Evolutionary conservation across 2,113 vertebrate genomes (phyloP).

Genomic region (Eolophus roseicapilla): DNA sequence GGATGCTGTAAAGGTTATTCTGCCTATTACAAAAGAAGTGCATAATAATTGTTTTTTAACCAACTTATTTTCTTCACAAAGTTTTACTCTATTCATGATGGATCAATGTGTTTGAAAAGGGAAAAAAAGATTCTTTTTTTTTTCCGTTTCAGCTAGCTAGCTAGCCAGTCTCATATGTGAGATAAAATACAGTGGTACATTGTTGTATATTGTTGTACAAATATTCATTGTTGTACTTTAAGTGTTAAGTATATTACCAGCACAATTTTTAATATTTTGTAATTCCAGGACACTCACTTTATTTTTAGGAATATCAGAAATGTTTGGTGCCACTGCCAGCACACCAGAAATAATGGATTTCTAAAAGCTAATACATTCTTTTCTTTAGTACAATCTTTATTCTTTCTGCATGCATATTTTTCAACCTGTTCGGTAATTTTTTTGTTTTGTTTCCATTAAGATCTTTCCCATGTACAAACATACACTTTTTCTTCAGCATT

Average conservation of each 20-base stretch:
- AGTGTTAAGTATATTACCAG: not conserved
- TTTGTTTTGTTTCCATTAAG: not conserved
- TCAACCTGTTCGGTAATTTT: not conserved
- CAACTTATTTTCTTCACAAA: not conserved
- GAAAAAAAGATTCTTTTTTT: not conserved
- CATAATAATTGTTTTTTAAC: not conserved
- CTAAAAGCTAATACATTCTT: not conserved
- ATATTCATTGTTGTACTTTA: not conserved
- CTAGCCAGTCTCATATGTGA: not conserved
- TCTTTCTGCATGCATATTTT: not conserved
- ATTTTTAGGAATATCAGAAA: not conserved
- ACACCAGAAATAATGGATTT: not conserved
- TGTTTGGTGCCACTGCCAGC: not conserved
- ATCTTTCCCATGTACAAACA: not conserved
- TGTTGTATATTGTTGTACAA: not conserved
- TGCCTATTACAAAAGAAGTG: constrained; percentile 26
- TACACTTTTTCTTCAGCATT: not conserved
- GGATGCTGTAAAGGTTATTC: constrained; percentile 22
- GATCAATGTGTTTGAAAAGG: not conserved
- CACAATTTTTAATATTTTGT: not conserved
- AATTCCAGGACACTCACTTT: not conserved
- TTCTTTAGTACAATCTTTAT: constrained; percentile 1
- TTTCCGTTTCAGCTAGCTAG: not conserved
- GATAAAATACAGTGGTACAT: not conserved
- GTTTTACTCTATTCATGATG: not conserved